A percentile compares a stretch with the other conserved stretches of the same genome.
phyloP scores from a whole-genome alignment of 2,113 vertebrate genomes.

The Todiramphus chloris region DNA sequence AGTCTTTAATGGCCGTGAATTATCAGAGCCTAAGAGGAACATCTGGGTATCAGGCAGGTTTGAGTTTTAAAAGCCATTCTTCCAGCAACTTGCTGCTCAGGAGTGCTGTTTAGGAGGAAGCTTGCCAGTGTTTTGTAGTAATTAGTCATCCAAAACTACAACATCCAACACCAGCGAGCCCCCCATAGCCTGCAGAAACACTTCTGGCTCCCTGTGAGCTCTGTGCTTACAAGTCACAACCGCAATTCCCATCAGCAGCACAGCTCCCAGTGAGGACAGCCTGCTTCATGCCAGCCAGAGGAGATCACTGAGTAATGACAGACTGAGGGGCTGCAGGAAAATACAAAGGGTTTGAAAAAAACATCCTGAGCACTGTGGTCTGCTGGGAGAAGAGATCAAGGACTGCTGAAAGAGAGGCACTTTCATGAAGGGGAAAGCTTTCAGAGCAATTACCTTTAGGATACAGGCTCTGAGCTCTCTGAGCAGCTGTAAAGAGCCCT shows the following conservation, averaged over 20 bases:
- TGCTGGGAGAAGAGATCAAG: neutral
- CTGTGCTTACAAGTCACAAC: neutral
- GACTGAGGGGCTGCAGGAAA: neutral
- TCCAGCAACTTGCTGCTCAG: neutral
- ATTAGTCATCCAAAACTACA: constrained; percentile 5
- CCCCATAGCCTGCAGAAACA: neutral
- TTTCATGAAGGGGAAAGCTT: neutral
- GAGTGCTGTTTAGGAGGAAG: neutral
- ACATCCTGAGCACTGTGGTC: neutral
- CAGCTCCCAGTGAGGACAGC: neutral
- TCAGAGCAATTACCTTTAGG: neutral
- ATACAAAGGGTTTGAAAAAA: neutral
- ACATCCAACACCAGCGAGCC: neutral
- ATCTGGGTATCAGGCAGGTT: neutral
- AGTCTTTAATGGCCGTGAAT: neutral
- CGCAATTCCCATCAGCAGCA: neutral
- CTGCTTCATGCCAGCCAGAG: neutral
- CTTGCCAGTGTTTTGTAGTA: constrained; percentile 19
- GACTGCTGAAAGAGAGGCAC: neutral
- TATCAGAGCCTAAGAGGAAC: neutral
- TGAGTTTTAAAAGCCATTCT: neutral
- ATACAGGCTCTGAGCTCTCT: neutral
- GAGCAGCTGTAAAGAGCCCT: neutral
- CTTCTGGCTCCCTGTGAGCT: neutral
- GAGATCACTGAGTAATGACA: neutral